Base-by-base conservation (phyloP, 92 coral and sea anemone genomes). In the Parazoanthus darwini region DNA sequence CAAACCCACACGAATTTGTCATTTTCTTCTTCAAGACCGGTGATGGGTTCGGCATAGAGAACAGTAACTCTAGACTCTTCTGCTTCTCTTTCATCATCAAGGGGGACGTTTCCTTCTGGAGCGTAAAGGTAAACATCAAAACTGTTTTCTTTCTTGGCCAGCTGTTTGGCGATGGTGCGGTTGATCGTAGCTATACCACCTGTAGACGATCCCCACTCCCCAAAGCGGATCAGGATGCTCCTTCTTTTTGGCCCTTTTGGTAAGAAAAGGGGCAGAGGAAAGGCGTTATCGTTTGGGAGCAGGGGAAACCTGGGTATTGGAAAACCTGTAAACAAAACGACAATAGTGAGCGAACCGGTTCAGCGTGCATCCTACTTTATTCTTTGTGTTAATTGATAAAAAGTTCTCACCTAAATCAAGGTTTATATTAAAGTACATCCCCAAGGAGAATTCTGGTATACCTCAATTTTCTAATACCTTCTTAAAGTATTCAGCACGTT, bases 121-220 rank as follows among this genome's bases (percentile, higher is more conserved):
- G 35, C 70, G 63, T 79, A 79, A 9, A 79, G 68, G 42, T 6
- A 79, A 50, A 79, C 83, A 2, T 8, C 23, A 14, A 79, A 77
- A 35, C 18, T 18, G 29, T 25, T 38, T 0, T 79, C n/a, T 33
- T 3, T 79, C 73, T 81, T 37, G 75, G 86, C 86, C 33, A 81
- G 74, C 16, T 59, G 26, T n/a, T 63, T 81, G 33, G 35, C 39
- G 35, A 81, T 22, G 23, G 86, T 81, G 50, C 86, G 86, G 54
- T 81, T 81, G 58, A 81, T 59, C 16, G 86, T 81, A 22, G 86
- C 73, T 37, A 81, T 22, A 36, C 86, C 86, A 38, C 86, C 86
- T 3, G 73, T 59, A 20, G 74, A 59, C 16, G 86, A 81, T 35
- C 73, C 66, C 86, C 86, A 81, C 74, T 81, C 74, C 1, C 29